Conservation (phyloP, 2,888 invertebrate genomes). For the Lochmaea capreae region DNA sequence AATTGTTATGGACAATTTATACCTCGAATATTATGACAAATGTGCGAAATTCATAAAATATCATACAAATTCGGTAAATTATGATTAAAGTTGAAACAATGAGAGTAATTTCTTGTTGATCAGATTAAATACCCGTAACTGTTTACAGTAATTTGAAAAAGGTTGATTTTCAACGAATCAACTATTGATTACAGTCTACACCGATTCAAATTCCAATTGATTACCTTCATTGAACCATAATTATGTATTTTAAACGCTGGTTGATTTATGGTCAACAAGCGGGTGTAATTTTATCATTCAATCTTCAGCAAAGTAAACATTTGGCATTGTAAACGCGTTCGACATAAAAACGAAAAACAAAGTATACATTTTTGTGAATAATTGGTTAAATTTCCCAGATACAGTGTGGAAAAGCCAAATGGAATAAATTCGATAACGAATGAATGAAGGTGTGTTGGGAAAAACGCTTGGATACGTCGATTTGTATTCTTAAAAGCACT, state of each 20-base stretch:
- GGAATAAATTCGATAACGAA: too few species aligned
- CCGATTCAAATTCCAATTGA: neutral
- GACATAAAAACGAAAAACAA: neutral
- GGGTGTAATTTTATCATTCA: neutral
- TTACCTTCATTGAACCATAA: neutral
- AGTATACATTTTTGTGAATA: neutral
- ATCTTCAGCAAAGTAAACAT: neutral
- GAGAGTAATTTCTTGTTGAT: conserved; percentile 1
- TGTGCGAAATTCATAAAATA: neutral
- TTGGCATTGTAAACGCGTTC: neutral
- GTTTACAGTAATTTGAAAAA: conserved; percentile 4
- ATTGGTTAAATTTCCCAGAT: too few species aligned
- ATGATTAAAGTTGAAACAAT: neutral
- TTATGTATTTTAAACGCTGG: neutral
- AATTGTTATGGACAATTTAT: neutral
- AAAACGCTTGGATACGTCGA: too few species aligned
- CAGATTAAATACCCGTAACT: neutral
- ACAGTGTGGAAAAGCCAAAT: too few species aligned
- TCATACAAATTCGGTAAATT: neutral
- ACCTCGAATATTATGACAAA: neutral
- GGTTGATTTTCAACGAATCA: neutral
- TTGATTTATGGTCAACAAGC: neutral
- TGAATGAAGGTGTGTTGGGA: too few species aligned
- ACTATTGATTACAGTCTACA: neutral
- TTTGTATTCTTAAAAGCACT: too few species aligned